Evolutionary conservation across 2,113 vertebrate species (phyloP).

Genomic region (Dipodomys merriami): DNA sequence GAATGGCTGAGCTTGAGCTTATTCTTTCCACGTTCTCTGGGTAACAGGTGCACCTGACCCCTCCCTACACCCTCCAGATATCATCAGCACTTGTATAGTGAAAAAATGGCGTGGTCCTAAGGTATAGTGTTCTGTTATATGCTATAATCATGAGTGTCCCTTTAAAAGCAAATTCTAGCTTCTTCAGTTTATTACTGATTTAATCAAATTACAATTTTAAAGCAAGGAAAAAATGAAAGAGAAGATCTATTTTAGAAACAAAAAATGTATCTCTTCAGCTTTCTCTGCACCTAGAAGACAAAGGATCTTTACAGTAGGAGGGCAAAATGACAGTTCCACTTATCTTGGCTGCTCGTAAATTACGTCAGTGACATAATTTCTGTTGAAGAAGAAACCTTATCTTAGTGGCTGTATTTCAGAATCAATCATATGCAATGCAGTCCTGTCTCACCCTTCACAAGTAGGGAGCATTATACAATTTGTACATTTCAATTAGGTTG

Average conservation of each 20-base stretch:
- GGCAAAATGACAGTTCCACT: slow-evolving; percentile 65
- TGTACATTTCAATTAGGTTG: slow-evolving; percentile 85
- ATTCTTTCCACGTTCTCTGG: background rate
- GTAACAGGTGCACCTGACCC: background rate
- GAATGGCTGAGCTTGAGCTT: background rate
- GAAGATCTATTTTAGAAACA: slow-evolving; percentile 62
- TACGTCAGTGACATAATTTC: slow-evolving; percentile 72
- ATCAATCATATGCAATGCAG: slow-evolving; percentile 68
- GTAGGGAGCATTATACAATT: slow-evolving; percentile 77
- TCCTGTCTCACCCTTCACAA: slow-evolving; percentile 70
- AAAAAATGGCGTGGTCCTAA: background rate
- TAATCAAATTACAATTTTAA: slow-evolving; percentile 61
- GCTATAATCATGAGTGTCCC: background rate
- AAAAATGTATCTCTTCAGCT: slow-evolving; percentile 27
- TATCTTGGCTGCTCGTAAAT: slow-evolving; percentile 71
- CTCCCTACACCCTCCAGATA: background rate
- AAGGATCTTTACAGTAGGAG: slow-evolving; percentile 33
- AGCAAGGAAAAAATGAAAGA: background rate
- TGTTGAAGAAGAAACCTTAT: slow-evolving; percentile 71
- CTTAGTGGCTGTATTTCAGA: slow-evolving; percentile 61
- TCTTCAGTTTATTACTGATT: slow-evolving; percentile 34
- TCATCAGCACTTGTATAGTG: background rate
- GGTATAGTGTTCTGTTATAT: background rate
- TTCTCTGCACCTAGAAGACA: slow-evolving; percentile 53
- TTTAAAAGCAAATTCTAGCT: slow-evolving; percentile 37